Conservation (phyloP, 2,888 invertebrate species). For the Clunio marinus region DNA sequence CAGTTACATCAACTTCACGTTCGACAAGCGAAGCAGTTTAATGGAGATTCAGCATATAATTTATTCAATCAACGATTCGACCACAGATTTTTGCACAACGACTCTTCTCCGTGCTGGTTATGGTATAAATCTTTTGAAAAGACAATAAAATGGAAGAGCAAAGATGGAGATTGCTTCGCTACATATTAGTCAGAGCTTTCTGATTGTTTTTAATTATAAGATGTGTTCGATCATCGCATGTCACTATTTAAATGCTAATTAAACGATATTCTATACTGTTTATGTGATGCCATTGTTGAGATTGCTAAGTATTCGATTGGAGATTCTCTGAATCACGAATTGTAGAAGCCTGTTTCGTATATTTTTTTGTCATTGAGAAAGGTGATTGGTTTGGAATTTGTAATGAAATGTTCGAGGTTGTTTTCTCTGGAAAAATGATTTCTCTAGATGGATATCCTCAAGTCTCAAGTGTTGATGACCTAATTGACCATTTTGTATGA, state of each 20-base stretch:
- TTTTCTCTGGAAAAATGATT: background rate
- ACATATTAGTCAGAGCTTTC: background rate
- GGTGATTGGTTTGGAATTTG: slow-evolving; percentile 25
- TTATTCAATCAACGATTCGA: background rate
- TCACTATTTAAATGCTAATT: slow-evolving; percentile 10
- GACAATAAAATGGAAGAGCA: too few relatives aligned
- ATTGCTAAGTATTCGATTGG: background rate
- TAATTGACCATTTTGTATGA: slow-evolving; percentile 2
- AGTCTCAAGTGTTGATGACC: background rate
- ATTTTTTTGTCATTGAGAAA: slow-evolving; percentile 24
- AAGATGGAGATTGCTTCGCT: too few relatives aligned
- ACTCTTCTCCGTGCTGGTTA: background rate
- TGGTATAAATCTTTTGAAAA: background rate
- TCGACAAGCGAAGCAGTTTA: too few relatives aligned
- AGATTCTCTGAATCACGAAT: slow-evolving; percentile 24
- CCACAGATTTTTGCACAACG: slow-evolving; percentile 4
- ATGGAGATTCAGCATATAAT: too few relatives aligned
- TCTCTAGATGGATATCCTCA: slow-evolving; percentile 8
- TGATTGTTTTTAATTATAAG: background rate
- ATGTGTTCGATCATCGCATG: too few relatives aligned
- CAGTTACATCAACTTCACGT: too few relatives aligned
- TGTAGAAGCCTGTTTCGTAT: too few relatives aligned
- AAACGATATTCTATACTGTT: too few relatives aligned
- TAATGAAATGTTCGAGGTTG: background rate
- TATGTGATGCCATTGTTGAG: slow-evolving; percentile 29